These are phyloP conservation scores for Bombus vancouverensis DNA, from an alignment of 1,140 invertebrate species.

Conservation along the genomic window DNA sequence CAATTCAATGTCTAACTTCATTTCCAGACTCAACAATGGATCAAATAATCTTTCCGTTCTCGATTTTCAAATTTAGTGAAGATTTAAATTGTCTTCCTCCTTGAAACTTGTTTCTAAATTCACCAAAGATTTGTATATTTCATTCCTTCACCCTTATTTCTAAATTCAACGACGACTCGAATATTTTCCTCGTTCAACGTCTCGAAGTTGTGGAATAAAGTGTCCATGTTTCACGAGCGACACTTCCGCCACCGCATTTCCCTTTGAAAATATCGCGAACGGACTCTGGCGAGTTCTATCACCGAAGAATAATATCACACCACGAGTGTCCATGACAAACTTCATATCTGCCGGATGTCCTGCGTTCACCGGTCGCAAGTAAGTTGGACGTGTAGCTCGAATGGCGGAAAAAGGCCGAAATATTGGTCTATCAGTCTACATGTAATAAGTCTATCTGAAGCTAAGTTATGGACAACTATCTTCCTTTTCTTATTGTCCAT, in stretches of 20 bases:
- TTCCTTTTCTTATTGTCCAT: neutral
- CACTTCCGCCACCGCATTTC: neutral
- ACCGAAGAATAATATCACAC: slow-evolving; percentile 34
- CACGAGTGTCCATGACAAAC: slow-evolving; percentile 29
- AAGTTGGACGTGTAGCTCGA: neutral
- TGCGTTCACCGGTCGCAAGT: slow-evolving; percentile 9
- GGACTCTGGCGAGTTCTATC: neutral
- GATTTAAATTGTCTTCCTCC: neutral
- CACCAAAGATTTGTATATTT: neutral
- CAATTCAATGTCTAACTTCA: too few relatives aligned
- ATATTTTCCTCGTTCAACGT: neutral
- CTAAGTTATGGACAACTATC: slow-evolving; percentile 1
- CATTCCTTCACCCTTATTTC: too few relatives aligned
- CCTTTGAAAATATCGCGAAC: slow-evolving; percentile 17
- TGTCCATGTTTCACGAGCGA: slow-evolving; percentile 12
- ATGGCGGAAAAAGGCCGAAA: neutral
- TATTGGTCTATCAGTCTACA: neutral
- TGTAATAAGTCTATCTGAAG: neutral
- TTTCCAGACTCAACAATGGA: too few relatives aligned
- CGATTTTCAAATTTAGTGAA: neutral
- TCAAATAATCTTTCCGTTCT: too few relatives aligned
- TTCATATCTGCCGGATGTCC: slow-evolving; percentile 35
- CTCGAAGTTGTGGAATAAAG: slow-evolving; percentile 6
- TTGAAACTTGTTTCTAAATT: neutral
- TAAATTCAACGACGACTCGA: neutral